Evolutionary conservation across 2,797 vertebrate species (phyloP), one percentile per base, ranked within the genome.

Genomic region (Carduelis carduelis): DNA sequence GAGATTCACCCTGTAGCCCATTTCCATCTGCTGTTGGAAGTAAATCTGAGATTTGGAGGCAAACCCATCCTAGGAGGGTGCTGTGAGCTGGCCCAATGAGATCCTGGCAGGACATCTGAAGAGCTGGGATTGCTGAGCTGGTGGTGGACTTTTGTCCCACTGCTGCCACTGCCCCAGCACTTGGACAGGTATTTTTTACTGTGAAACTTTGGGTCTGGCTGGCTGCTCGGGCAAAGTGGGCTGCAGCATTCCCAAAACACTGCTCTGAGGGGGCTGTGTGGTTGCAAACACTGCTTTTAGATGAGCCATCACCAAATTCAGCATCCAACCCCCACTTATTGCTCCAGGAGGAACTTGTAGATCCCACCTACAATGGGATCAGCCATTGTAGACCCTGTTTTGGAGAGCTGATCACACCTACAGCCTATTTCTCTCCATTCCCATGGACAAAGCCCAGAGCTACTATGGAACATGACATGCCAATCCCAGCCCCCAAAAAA

Each of bases 401-500:
- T 30, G 24, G 27, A 39, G 16, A 49, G 2, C 18, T 41, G 43
- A 53, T 28, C n/a, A 5, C 39, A 37, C 15, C 46, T 26, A 9
- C 2, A 15, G 0, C 39, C 47, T 1, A 0, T 46, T 65, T 70
- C 37, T 49, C 39, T 66, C 35, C 39, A 16, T n/a, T 39, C 22
- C 26, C 6, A 4, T 3, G 72, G 30, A 44, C 10, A 44, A 70
- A 66, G 41, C 50, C 60, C 0, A 0, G 43, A 44, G 32, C 24
- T 6, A 3, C 0, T 1, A 10, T 10, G 0, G 4, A 44, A 4
- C 0, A 0, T 8, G n/a, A 56, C 22, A 6, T 2, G 21, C 18
- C 37, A 46, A 64, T 27, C 24, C 23, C 13, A 26, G 21, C 21
- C 37, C 27, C 0, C 28, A 4, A 21, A 76, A 30, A 39, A 39